Evolutionary conservation across 2,113 vertebrate genomes (phyloP), one percentile per base, ranked within the genome.

Genomic region (Hippocampus abdominalis): DNA sequence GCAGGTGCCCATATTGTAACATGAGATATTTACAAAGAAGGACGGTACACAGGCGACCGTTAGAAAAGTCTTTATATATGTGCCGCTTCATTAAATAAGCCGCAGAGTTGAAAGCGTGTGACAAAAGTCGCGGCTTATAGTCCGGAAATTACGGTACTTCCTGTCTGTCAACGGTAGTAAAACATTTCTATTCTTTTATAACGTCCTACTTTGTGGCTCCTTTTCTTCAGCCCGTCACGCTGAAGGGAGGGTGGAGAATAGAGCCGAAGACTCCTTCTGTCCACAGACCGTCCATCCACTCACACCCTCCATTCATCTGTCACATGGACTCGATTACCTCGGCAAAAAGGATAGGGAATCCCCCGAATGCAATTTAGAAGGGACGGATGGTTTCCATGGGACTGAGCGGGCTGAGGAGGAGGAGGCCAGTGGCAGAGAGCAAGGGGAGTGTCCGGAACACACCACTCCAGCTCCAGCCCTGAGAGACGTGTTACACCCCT

Each of bases 211-310:
- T 18, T 72, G 13, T 56, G 1, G 18, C 39, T 23, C 64, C 40
- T 69, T 70, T 76, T 6, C 57, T 81, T 15, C 71, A 88, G 82
- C 32, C 23, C 46, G 59, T 79, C 78, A 75, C 66, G 71, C 77
- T 75, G 62, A 79, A 57, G 16, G 64, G 78, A 78, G 76, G 70
- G 79, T 82, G 71, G 86, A 83, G 76, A 74, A 70, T 18, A 81
- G 56, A 68, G 70, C 51, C 3, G 54, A 63, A 36, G 74, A 88
- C 73, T 64, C 72, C 54, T 78, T 68, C n/a, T 32, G 2, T 60
- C 39, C 61, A 56, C 70, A 56, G 77, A 72, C 39, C 51, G 62
- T 72, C 59, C 71, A 32, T 66, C 66, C 69, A 54, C 51, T 80
- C 66, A 53, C 46, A 56, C 76, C 83, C 62, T 75, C 83, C 29